Evolutionary conservation across 2,888 invertebrate genomes (phyloP).

Genomic region (Cyclophora albipunctata): DNA sequence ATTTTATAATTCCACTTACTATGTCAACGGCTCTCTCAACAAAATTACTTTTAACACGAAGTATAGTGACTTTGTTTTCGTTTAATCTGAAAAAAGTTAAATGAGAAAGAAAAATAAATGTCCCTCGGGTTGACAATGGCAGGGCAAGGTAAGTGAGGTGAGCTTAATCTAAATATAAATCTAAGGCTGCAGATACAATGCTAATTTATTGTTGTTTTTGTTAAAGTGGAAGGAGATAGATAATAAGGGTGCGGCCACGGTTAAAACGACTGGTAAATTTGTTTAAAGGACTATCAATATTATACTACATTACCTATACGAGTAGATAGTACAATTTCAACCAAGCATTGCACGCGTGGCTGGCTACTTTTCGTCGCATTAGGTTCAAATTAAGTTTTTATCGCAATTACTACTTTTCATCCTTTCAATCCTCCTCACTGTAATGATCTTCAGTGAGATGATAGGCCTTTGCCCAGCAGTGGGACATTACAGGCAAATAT

Average conservation of each 20-base stretch:
- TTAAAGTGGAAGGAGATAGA: not conserved
- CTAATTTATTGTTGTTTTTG: not conserved
- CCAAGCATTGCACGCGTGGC: no score
- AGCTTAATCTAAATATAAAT: slow-evolving; percentile 19
- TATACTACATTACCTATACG: no score
- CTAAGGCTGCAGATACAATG: slow-evolving; percentile 12
- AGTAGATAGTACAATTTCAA: no score
- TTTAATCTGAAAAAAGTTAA: slow-evolving; percentile 16
- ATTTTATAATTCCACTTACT: not conserved
- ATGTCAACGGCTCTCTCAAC: slow-evolving; percentile 4
- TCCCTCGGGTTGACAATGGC: slow-evolving; percentile 12
- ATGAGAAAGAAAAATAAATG: slow-evolving; percentile 12
- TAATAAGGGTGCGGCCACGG: not conserved
- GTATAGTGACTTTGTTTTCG: slow-evolving; percentile 14
- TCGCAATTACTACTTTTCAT: no score
- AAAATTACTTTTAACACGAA: slow-evolving; percentile 6
- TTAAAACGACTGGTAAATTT: not conserved
- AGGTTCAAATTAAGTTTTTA: no score
- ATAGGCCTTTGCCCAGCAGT: no score
- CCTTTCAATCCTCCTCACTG: no score
- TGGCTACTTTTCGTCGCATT: no score
- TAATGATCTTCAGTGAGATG: no score
- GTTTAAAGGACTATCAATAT: not conserved
- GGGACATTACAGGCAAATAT: no score
- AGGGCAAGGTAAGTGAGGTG: slow-evolving; percentile 12